A percentile compares a stretch with the other conserved stretches of the same genome.
Evolutionary conservation across 2,888 invertebrate genomes (phyloP).

Genomic region (Phragmatobia fuliginosa): DNA sequence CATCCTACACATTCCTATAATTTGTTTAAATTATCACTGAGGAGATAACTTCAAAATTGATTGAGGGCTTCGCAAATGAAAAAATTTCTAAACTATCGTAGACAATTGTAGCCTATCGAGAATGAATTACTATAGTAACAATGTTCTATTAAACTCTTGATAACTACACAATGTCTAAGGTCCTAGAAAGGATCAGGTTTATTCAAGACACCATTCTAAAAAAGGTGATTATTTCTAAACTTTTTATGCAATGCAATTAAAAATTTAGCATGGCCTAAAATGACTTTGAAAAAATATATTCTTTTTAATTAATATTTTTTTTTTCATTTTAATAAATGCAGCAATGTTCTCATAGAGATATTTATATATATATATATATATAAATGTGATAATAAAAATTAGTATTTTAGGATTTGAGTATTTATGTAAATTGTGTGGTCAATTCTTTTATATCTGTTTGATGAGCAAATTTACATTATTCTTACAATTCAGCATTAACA

Average conservation of each 20-base stretch:
- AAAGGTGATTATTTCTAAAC: neutral
- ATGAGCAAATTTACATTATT: neutral
- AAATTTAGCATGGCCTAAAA: slow-evolving; percentile 1
- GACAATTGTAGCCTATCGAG: slow-evolving; percentile 54
- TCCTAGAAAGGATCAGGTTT: neutral
- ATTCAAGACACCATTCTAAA: neutral
- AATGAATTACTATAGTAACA: slow-evolving; percentile 40
- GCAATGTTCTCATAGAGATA: slow-evolving; percentile 60
- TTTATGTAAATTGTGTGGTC: slow-evolving; percentile 56
- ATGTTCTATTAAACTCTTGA: slow-evolving; percentile 30
- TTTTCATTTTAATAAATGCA: slow-evolving; percentile 44
- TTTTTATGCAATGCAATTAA: neutral
- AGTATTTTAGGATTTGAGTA: slow-evolving; percentile 52
- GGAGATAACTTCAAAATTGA: slow-evolving; percentile 43
- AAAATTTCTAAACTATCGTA: too few species aligned
- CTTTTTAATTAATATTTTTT: slow-evolving; percentile 20
- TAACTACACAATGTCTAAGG: slow-evolving; percentile 38
- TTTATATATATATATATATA: slow-evolving; percentile 54
- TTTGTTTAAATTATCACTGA: slow-evolving; percentile 39
- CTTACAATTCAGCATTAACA: neutral
- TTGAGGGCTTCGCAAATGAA: slow-evolving; percentile 56
- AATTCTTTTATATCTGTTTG: slow-evolving; percentile 36
- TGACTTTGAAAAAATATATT: neutral
- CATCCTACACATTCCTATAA: slow-evolving; percentile 49
- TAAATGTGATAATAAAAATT: slow-evolving; percentile 66